Evolutionary conservation across 2,797 vertebrate genomes (phyloP).

Genomic region (Falco columbarius): DNA sequence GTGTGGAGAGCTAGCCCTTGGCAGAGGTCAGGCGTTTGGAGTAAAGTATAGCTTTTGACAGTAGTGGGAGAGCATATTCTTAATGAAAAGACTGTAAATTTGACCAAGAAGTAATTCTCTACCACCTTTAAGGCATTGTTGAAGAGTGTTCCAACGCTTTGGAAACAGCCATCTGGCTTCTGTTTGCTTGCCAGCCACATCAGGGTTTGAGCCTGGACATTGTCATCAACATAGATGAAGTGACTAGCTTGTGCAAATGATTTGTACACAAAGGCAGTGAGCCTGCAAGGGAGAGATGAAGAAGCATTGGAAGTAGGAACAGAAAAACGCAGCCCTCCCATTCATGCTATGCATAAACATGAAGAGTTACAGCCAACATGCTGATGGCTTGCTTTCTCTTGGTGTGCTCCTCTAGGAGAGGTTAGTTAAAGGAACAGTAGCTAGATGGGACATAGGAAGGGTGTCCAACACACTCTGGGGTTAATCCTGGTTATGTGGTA

Average conservation of each 20-base stretch:
- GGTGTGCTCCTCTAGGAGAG: not conserved
- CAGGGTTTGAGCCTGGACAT: slow-evolving; percentile 75
- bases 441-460: not conserved
- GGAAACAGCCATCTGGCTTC: slow-evolving; percentile 80
- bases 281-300: slow-evolving; percentile 71
- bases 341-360: not conserved
- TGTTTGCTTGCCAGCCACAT: slow-evolving; percentile 81
- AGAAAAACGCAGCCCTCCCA: not conserved
- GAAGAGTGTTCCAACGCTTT: slow-evolving; percentile 81
- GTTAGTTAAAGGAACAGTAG: not conserved
- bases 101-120: not conserved
- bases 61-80: not conserved
- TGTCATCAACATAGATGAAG: slow-evolving; percentile 79
- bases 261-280: slow-evolving; percentile 87
- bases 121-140: slow-evolving; percentile 85
- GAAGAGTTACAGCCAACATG: not conserved
- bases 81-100: not conserved
- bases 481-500: not conserved
- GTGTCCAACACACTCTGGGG: not conserved
- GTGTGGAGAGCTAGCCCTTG: not conserved
- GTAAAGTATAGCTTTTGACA: not conserved
- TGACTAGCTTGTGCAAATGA: slow-evolving; percentile 77
- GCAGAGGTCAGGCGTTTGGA: not conserved
- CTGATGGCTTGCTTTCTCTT: not conserved
- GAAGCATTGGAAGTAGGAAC: not conserved